These are phyloP conservation scores for Scaptomyza polygonia DNA, from an alignment of 2,888 invertebrate genomes.

Conservation along the genomic window DNA sequence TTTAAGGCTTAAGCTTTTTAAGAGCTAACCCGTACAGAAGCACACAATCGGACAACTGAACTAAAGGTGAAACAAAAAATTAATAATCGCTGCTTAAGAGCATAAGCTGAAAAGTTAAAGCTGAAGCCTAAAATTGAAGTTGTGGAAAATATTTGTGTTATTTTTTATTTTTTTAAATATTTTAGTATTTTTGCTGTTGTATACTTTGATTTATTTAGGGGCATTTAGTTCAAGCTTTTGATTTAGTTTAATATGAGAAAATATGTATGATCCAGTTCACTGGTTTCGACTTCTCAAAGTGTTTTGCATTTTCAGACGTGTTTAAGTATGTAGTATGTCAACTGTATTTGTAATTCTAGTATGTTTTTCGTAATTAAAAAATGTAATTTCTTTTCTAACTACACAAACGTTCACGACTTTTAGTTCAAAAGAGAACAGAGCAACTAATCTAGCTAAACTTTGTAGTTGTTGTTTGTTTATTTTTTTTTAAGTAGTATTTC, in stretches of 20 bases:
- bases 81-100: conserved; percentile 23
- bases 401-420: conserved; percentile 59
- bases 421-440: conserved; percentile 48
- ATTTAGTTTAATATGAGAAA: conserved; percentile 22
- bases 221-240: conserved; percentile 21
- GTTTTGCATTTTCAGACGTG: conserved; percentile 6
- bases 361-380: background rate
- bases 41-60: conserved; percentile 29
- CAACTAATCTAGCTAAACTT: conserved; percentile 60
- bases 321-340: conserved; percentile 11
- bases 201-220: background rate
- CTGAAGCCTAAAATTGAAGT: conserved; percentile 47
- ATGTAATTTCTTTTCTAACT: conserved; percentile 35
- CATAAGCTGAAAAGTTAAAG: conserved; percentile 31
- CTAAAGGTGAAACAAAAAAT: background rate
- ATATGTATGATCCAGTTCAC: conserved; percentile 10
- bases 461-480: conserved; percentile 18
- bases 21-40: background rate
- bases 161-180: conserved; percentile 28
- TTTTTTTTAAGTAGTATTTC: conserved; percentile 23
- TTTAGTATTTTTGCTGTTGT: conserved; percentile 15
- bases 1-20: no score
- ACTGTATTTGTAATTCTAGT: conserved; percentile 16
- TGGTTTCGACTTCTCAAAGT: conserved; percentile 21
- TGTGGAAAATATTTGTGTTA: conserved; percentile 50